phyloP scores from a whole-genome alignment of 1,140 invertebrate genomes.

The Matsumurasca onukii region DNA sequence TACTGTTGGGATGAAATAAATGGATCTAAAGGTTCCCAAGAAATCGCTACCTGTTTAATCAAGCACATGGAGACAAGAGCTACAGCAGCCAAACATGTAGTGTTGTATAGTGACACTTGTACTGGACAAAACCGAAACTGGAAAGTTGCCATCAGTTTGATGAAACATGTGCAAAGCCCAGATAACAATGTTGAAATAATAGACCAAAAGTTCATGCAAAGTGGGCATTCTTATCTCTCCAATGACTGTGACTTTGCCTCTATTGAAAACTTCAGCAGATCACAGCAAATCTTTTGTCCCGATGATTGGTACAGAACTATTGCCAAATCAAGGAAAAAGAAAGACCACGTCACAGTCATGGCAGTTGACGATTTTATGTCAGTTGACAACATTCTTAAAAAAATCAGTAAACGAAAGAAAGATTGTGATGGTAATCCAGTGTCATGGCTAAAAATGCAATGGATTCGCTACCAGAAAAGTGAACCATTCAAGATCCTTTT shows the following conservation, averaged over 20 bases:
- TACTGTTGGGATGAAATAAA: slow-evolving; percentile 29
- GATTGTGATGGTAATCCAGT: slow-evolving; percentile 31
- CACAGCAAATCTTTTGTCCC: slow-evolving; percentile 32
- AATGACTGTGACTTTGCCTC: slow-evolving; percentile 41
- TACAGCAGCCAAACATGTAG: slow-evolving; percentile 18
- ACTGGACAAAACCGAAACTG: slow-evolving; percentile 44
- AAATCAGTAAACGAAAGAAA: slow-evolving; percentile 26
- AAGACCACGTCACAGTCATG: slow-evolving; percentile 14
- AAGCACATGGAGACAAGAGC: slow-evolving; percentile 18
- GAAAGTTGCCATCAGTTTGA: slow-evolving; percentile 42
- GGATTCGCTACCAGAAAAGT: slow-evolving; percentile 39
- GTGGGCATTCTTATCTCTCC: slow-evolving; percentile 34
- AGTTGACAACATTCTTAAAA: slow-evolving; percentile 12
- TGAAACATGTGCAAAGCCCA: slow-evolving; percentile 40
- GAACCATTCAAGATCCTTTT: slow-evolving; percentile 30
- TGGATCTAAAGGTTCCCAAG: slow-evolving; percentile 27
- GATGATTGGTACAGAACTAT: slow-evolving; percentile 29
- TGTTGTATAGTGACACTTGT: slow-evolving; percentile 42
- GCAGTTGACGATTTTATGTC: slow-evolving; percentile 28
- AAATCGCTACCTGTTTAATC: slow-evolving; percentile 21
- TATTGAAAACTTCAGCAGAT: slow-evolving; percentile 35
- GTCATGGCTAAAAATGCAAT: slow-evolving; percentile 36
- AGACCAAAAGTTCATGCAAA: slow-evolving; percentile 42
- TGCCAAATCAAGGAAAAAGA: slow-evolving; percentile 16
- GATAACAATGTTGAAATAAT: slow-evolving; percentile 42